Evolutionary conservation across 2,113 vertebrate species (phyloP).

Genomic region (Anseranas semipalmata): DNA sequence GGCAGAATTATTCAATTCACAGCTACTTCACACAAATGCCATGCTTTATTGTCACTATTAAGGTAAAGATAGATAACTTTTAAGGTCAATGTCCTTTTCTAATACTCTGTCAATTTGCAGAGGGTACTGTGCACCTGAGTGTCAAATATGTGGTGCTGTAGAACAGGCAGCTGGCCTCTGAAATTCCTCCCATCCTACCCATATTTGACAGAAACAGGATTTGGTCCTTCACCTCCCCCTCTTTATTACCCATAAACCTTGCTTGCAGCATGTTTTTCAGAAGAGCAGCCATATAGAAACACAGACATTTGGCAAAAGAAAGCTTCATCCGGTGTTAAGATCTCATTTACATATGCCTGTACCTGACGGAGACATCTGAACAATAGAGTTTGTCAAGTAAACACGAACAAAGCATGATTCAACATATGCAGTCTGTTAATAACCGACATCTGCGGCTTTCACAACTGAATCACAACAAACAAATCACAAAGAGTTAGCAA

Average conservation of each 20-base stretch:
- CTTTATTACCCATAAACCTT: neutral
- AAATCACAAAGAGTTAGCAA: neutral
- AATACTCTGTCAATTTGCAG: neutral
- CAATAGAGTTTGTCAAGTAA: neutral
- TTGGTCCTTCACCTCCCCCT: neutral
- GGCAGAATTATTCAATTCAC: neutral
- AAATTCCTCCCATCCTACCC: neutral
- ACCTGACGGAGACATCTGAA: neutral
- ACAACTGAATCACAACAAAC: neutral
- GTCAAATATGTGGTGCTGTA: neutral
- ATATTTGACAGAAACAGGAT: neutral
- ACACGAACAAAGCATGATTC: neutral
- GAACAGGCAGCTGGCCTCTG: neutral
- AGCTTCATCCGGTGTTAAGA: neutral
- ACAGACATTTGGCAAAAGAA: slow-evolving; percentile 14
- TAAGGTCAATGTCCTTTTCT: neutral
- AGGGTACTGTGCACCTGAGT: neutral
- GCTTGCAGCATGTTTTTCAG: neutral
- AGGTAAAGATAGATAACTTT: neutral
- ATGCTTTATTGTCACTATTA: neutral
- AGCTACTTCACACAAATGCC: neutral
- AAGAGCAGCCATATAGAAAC: neutral
- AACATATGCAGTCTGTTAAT: neutral
- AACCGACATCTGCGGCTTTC: slow-evolving; percentile 4
- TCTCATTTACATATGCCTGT: neutral